Conservation (phyloP, 1,140 invertebrate genomes). For the Drosophila lowei region DNA sequence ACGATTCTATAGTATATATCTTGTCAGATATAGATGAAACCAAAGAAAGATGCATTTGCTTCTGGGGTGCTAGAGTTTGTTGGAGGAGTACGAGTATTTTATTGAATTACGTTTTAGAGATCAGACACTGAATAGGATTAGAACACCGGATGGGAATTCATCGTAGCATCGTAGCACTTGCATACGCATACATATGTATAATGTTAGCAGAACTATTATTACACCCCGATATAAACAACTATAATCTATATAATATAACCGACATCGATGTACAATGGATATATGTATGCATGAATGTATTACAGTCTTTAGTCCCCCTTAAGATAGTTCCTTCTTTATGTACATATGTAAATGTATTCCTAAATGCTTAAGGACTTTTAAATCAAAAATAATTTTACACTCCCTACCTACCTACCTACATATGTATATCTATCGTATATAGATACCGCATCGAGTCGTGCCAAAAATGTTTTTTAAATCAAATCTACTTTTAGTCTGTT, state of each 20-base stretch:
- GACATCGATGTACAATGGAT: slow-evolving; percentile 26
- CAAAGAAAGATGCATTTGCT: slow-evolving; percentile 5
- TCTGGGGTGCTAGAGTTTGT: slow-evolving; percentile 41
- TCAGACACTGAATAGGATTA: slow-evolving; percentile 49
- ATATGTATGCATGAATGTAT: slow-evolving; percentile 2
- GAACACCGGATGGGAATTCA: not conserved
- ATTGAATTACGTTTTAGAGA: slow-evolving; percentile 31
- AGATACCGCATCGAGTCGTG: slow-evolving; percentile 30
- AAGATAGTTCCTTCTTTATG: slow-evolving; percentile 44
- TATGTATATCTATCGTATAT: slow-evolving; percentile 15
- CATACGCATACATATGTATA: slow-evolving; percentile 7
- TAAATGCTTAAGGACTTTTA: slow-evolving; percentile 45
- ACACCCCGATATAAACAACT: slow-evolving; percentile 7
- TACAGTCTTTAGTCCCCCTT: slow-evolving; percentile 15
- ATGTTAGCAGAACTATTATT: slow-evolving; percentile 39
- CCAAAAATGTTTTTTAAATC: slow-evolving; percentile 62
- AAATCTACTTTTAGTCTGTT: slow-evolving; percentile 60
- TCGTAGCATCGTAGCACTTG: slow-evolving; percentile 1
- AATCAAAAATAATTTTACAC: slow-evolving; percentile 51
- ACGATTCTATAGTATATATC: slow-evolving; percentile 15
- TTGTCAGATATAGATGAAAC: slow-evolving; percentile 15
- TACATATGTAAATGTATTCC: slow-evolving; percentile 63
- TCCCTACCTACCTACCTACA: slow-evolving; percentile 17
- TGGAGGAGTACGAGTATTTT: not conserved
- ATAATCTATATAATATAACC: slow-evolving; percentile 15